These are phyloP conservation scores for Gandaritis pyraliata DNA, from an alignment of 2,888 invertebrate genomes.

Conservation along the genomic window DNA sequence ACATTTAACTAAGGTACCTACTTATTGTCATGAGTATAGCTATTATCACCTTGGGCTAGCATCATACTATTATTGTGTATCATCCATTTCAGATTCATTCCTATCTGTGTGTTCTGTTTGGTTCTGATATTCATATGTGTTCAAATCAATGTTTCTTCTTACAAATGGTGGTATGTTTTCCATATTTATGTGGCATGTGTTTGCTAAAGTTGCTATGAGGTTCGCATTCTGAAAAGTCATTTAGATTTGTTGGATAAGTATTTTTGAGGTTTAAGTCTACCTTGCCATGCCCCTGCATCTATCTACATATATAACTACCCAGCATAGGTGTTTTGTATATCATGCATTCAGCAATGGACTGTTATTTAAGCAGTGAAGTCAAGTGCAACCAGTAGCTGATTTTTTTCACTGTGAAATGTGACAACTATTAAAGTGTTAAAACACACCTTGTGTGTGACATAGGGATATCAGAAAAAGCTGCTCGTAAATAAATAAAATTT, in stretches of 20 bases:
- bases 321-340: background rate
- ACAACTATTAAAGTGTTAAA: no score
- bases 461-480: no score
- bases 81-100: conserved; percentile 57
- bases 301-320: no score
- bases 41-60: no score
- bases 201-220: conserved; percentile 57
- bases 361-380: background rate
- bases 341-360: background rate
- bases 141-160: conserved; percentile 51
- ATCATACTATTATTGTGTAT: conserved; percentile 43
- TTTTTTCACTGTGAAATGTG: no score
- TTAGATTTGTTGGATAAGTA: conserved; percentile 14
- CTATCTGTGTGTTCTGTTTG: conserved; percentile 46
- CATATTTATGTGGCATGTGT: conserved; percentile 58
- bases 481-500: no score
- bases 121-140: conserved; percentile 48
- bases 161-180: conserved; percentile 56
- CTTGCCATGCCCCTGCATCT: no score
- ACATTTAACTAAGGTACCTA: no score
- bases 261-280: background rate
- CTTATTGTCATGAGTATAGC: no score
- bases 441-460: no score
- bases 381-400: background rate
- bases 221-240: conserved; percentile 62